Evolutionary conservation across 2,113 vertebrate genomes (phyloP), one percentile per base, ranked within the genome.

Genomic region (Calidris pugnax): DNA sequence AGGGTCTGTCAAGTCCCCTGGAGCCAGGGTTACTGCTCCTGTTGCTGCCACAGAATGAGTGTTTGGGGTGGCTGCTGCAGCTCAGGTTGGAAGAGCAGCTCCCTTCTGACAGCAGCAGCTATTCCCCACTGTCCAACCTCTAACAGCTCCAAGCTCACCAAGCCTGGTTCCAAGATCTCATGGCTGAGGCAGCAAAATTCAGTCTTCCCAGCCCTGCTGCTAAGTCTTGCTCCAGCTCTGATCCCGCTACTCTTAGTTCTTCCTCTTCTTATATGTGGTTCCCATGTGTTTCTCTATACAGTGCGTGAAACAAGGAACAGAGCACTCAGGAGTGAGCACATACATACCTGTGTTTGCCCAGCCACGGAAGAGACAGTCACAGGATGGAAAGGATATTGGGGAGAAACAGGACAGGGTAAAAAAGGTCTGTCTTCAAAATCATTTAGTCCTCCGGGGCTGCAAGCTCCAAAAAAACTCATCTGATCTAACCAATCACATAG

Each of bases 141-240:
- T 35, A 33, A 51, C 48, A 87, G 51, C 57, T 85, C 56, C 84
- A 50, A 78, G 48, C 77, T 60, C 69, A 72, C 33, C 9, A 7
- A 71, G 76, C 50, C 68, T 51, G 21, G 75, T 77, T 68, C 50
- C 64, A n/a, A n/a, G 66, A 64, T 67, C 35, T 92, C 77, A 72
- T 1, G 2, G 91, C 53, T 64, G 84, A 89, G 45, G 74, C 48
- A 94, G 77, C 73, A 94, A 85, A 87, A 89, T 47, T 76, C 81
- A 87, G 37, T 14, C 89, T 82, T 73, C 33, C 66, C 85, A 85
- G 45, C 62, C 62, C 77, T 73, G 51, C 60, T 72, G 91, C 89
- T 64, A 60, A 68, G 48, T 23, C 64, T 89, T 85, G 87, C 84
- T 96, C 80, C 48, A 87, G 87, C 87, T 94, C 81, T 76, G 87